Base-by-base conservation (phyloP, 2,888 invertebrate genomes). In the Myopa tessellatipennis region DNA sequence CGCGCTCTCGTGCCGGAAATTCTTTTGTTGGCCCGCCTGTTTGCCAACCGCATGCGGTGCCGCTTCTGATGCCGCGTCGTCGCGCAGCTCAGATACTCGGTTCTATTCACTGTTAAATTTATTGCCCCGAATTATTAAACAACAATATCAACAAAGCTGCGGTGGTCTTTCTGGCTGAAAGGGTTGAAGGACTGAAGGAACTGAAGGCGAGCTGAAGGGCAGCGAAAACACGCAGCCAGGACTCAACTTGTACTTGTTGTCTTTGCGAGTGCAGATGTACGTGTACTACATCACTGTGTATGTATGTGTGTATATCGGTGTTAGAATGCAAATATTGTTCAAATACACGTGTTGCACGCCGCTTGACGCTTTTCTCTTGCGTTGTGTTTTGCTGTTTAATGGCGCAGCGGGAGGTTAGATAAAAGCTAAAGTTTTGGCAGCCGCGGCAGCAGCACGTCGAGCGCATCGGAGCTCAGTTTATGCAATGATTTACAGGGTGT, bases 41-140 rank as follows among this genome's bases (percentile, higher is more conserved):
- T 55, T 4, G 34, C 38, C 16, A 14, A 10, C 38, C 14, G 65
- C 65, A 36, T 7, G 16, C 0, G 65, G 16, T 14, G 45, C 10
- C 8, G 40, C 14, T 18, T 38, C 65, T 14, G 16, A 6, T n/a
- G 10, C n/a, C 55, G 55, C 55, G 14, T 12, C 36, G 16, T 34
- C 14, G 8, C 0, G 65, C 12, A 34, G 7, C 14, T 65, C 65
- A 58, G 58, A n/a, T 58, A 16, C 7, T 36, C 38, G 14, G 16
- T 34, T 7, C 71, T 78, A 80, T 79, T 80, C 81, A 81, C 77
- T 79, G 81, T 77, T 78, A 80, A 82, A 82, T 82, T 82, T 82
- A 83, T 83, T 82, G 81, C 82, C 81, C 80, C 80, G 80, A 81
- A 82, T 82, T 81, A 83, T 83, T 83, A 83, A 83, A 26, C 26